Evolutionary conservation across 2,888 invertebrate species (phyloP), one percentile per base, ranked within the genome.

Genomic region (Xylota segnis): DNA sequence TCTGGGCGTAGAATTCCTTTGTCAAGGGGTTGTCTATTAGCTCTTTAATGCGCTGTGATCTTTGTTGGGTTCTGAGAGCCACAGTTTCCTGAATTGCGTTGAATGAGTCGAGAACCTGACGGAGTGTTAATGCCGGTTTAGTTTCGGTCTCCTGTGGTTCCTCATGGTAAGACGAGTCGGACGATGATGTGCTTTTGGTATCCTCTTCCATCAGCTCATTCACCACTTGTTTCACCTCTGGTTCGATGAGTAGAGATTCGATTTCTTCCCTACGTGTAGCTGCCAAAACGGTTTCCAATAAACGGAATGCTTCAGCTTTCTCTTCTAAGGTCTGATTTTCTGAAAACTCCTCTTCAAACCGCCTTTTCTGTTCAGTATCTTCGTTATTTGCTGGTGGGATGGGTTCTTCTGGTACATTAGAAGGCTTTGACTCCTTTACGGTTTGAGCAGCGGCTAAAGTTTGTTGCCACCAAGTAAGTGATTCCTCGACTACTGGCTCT

Each of bases 1-100:
- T 87, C 23, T 90, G 90, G 0, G 34, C 50, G 50, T 88, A 89
- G 1, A 89, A 88, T 2, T 87, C 70, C 6, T 76, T 77, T 2
- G 88, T 14, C 27, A 88, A 74, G 1, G 87, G 78, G 0, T 89
- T 84, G 52, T 32, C 1, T 83, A 87, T 9, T 74, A 87, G n/a
- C 59, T 34, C 43, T 81, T 29, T 4, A 78, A 87, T 2, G 76
- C 83, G 3, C 87, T 54, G 16, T 6, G 47, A 71, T 58, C 63
- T 61, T 37, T 34, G 81, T 9, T 27, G 65, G 59, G 77, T 88
- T 61, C 58, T 79, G 0, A 23, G 65, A 5, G 66, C 45, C n/a
- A 83, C 70, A 14, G 59, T 87, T 59, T 87, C 81, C 2, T 82
- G 54, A 3, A 88, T 65, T 14, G 86, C 59, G 63, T 89, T 88